Base-by-base conservation (phyloP, 2,797 vertebrate genomes). In the Acridotheres tristis region DNA sequence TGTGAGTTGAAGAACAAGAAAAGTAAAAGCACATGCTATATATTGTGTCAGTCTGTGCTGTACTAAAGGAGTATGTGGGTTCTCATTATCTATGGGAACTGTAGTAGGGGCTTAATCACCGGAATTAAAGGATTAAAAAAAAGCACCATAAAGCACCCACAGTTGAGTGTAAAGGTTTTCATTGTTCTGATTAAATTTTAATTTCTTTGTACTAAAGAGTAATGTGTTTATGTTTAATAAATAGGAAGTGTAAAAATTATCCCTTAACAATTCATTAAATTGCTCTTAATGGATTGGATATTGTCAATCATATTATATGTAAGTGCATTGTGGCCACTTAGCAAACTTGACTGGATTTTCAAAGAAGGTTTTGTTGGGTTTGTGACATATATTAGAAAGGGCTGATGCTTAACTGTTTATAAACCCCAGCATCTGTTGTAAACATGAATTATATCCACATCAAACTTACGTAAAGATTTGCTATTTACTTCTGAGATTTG, bases 221-320 rank as follows among this genome's bases (percentile, higher is more conserved):
- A 58, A 91, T 72, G 57, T 92, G 61, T 88, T 95, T 88, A 90
- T 91, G 62, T 75, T 95, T 93, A 95, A 93, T 96, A 97, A 96
- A 95, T 94, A 89, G 51, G 82, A 95, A 94, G 43, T 58, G 43
- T 78, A 93, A 89, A 95, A 94, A 85, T 63, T 75, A 92, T 85
- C 68, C 40, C 58, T 93, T 83, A 85, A 85, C 89, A 92, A 92
- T 86, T 95, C 3, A 96, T 93, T 94, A 83, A 12, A 83, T 63
- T 84, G 85, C 78, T 92, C 96, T 93, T 93, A 95, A 93, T 85
- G 65, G 42, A 61, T 42, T 90, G 34, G 43, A 83, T 88, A 89
- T 59, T 72, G 75, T 81, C 93, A 91, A 78, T 94, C 93, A 75
- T 61, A 83, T 72, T 38, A 55, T 47, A 68, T 3, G 7, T 83